Conservation (phyloP, 30 jellyfish, hydroid and myxozoan genomes). For the Aurelia sp. region DNA sequence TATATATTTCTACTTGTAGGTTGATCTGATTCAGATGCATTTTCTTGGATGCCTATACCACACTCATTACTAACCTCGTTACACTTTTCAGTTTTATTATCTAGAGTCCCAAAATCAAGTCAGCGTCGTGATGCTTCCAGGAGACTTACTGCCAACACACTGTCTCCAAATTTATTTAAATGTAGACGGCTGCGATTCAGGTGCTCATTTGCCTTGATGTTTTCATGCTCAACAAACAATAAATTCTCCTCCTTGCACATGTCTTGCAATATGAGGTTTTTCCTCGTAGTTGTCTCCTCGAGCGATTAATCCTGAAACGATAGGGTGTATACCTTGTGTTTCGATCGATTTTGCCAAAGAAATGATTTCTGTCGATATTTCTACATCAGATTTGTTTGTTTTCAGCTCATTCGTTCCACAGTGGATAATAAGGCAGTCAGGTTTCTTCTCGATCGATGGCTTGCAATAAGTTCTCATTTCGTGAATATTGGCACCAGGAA, state of each 20-base stretch:
- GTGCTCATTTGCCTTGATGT: slow-evolving; percentile 20
- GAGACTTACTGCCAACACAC: background rate
- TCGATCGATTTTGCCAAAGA: background rate
- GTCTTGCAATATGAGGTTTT: slow-evolving; percentile 40
- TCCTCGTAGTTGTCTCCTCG: slow-evolving; percentile 33
- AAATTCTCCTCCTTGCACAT: slow-evolving; percentile 49
- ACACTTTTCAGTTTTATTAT: no score
- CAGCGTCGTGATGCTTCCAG: no score
- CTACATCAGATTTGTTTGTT: slow-evolving; percentile 15
- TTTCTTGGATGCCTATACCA: no score
- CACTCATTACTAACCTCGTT: no score
- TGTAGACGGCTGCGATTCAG: slow-evolving; percentile 4
- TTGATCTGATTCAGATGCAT: no score
- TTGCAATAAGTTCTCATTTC: slow-evolving; percentile 16
- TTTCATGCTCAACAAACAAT: slow-evolving; percentile 39
- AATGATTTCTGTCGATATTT: slow-evolving; percentile 15
- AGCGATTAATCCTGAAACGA: slow-evolving; percentile 8
- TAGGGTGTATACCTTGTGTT: slow-evolving; percentile 25
- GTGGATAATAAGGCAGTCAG: slow-evolving; percentile 25
- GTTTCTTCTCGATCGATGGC: slow-evolving; percentile 24
- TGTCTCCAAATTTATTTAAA: slow-evolving; percentile 6
- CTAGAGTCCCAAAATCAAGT: no score
- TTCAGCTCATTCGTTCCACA: slow-evolving; percentile 20
- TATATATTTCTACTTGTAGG: no score
- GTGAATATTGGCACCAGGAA: slow-evolving; percentile 23